Conservation (phyloP, 2,113 vertebrate species). For the Coptodon rendalli region DNA sequence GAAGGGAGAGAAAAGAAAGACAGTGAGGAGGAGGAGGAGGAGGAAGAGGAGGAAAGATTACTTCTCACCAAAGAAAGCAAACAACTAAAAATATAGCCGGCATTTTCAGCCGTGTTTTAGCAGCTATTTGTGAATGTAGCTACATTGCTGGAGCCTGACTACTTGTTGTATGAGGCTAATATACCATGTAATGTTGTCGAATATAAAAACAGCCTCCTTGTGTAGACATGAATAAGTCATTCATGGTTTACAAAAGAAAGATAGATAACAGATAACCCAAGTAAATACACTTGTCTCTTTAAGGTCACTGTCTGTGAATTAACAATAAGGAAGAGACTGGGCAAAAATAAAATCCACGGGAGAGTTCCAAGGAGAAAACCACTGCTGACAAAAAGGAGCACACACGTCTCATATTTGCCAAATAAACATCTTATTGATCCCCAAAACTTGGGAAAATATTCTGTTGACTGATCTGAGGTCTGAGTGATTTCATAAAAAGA, state of each 20-base stretch:
- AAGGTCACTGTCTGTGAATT: background rate
- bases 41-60: background rate
- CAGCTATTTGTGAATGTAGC: background rate
- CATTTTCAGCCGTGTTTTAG: background rate
- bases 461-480: background rate
- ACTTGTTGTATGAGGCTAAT: background rate
- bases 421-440: background rate
- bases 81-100: background rate
- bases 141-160: background rate
- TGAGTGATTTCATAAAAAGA: background rate
- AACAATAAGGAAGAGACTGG: background rate
- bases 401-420: fast-evolving
- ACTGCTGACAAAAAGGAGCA: background rate
- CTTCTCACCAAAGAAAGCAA: background rate
- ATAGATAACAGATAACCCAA: background rate
- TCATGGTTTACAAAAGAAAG: background rate
- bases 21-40: background rate
- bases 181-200: background rate
- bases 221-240: background rate
- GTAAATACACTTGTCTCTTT: background rate
- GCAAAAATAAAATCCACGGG: background rate
- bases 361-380: background rate
- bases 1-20: background rate
- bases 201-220: background rate
- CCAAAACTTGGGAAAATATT: background rate